Base-by-base conservation (phyloP, 2,797 vertebrate genomes). In the Pseudomugil tenellus region DNA sequence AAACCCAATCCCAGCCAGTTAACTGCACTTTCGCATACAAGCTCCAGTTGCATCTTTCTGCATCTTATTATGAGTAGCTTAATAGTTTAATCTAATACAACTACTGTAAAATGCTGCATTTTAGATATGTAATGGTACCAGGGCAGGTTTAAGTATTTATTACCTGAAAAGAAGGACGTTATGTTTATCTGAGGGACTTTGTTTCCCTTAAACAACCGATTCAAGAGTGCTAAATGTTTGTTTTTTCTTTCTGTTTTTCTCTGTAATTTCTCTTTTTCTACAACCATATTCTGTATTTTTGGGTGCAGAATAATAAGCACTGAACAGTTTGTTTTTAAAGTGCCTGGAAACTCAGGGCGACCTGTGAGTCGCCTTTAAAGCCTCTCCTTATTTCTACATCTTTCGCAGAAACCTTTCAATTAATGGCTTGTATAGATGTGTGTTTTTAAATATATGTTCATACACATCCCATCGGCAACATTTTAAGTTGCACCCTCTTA, bases 261-360 rank as follows among this genome's bases (percentile, higher is more conserved):
- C n/a, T 11, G 25, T 69, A 25, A 43, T 56, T 46, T 21, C 19
- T 10, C 5, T 54, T 80, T 77, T 41, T 70, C 52, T 80, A 6
- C 59, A 72, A 52, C 63, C 17, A 59, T 67, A 28, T 26, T 2
- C 48, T 29, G 28, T 28, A 13, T 29, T 23, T 23, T 49, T 49
- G 56, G 55, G 7, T 56, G 52, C 14, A 21, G 12, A 11, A 71
- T 49, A 25, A 25, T 43, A 35, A 73, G 41, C 59, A 54, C 56
- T 39, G 68, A 43, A 52, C 41, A 65, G 37, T 49, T 61, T 41
- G 54, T 58, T 58, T 63, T 79, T 76, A 7, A 91, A 92, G 90
- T 92, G 91, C 91, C 92, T 93, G 77, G 77, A 64, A 92, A 84
- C 86, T 92, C 88, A 87, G 88, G 90, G 88, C 3, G 41, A 43